Evolutionary conservation across 2,797 vertebrate genomes (phyloP), one percentile per base, ranked within the genome.

Genomic region (Spatula clypeata): DNA sequence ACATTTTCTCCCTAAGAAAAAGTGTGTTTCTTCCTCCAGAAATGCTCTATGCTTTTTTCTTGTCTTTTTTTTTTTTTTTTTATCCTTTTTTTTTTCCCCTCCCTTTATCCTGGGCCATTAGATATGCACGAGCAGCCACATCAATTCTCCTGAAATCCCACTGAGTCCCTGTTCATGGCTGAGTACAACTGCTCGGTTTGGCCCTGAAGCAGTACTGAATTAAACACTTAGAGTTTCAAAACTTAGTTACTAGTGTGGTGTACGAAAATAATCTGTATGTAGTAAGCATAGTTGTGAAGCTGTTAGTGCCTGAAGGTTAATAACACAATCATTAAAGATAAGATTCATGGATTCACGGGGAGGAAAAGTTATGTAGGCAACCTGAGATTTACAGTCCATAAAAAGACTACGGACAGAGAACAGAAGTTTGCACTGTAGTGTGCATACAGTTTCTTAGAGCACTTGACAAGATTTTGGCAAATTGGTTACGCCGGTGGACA

Each of bases 311-410:
- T 71, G 54, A 71, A 75, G 11, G 19, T 20, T 88, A 60, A 42
- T 86, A 69, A 38, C 5, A 67, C 51, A 70, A 53, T 65, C 23
- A 58, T 79, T 79, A 54, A 34, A 49, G 27, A 55, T 57, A 29
- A 3, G 10, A 29, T 66, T 71, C 3, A 11, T 3, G 3, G 10
- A 29, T 65, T 71, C 3, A 11, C 1, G 16, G 1, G 1, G 0
- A 4, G 11, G 31, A 31, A 40, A 40, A 31, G 19, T 74, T 5
- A 16, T 38, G 45, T 32, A 13, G 6, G 27, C 42, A 36, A 53
- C 4, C 13, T 79, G 38, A 55, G 8, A 6, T 83, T 65, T 74
- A 14, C 13, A 83, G 31, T 77, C 57, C 40, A 8, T 53, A 21
- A 47, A 60, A 85, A 67, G 14, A 24, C 29, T 38, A 10, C 2